Conservation (phyloP, 1,140 invertebrate species). For the Cydia strobilella region DNA sequence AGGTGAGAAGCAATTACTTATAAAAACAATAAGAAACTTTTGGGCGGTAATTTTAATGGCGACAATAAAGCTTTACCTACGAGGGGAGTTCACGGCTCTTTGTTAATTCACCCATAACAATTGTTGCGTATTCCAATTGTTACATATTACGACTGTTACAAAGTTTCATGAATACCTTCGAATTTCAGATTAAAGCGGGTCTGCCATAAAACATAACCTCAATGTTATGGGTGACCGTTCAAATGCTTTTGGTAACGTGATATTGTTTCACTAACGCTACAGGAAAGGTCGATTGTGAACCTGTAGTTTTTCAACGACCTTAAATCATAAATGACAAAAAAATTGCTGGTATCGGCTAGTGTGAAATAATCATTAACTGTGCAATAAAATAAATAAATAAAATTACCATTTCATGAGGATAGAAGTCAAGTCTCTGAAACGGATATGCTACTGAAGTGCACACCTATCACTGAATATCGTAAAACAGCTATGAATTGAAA, state of each 20-base stretch:
- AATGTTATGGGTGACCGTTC: conserved; percentile 19
- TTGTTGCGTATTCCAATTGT: conserved; percentile 29
- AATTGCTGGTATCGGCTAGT: too few species aligned
- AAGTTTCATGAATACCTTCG: conserved; percentile 6
- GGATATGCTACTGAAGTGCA: too few species aligned
- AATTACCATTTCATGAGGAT: too few species aligned
- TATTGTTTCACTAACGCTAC: neutral
- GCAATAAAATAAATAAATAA: too few species aligned
- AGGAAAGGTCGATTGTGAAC: too few species aligned
- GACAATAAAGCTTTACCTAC: conserved; percentile 34
- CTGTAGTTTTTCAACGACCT: too few species aligned
- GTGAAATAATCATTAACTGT: too few species aligned
- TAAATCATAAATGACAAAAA: too few species aligned
- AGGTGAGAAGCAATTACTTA: conserved; percentile 38
- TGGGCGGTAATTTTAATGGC: conserved; percentile 35
- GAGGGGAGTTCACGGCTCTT: conserved; percentile 26
- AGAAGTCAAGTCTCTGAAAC: too few species aligned
- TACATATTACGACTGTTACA: conserved; percentile 11
- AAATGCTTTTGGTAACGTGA: neutral
- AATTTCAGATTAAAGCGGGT: neutral
- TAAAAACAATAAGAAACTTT: conserved; percentile 35
- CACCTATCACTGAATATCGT: too few species aligned
- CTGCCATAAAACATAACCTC: neutral
- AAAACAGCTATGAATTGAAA: too few species aligned
- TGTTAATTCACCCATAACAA: conserved; percentile 28